A percentile compares a stretch with the other conserved stretches of the same genome.
Conservation (phyloP, 2,113 vertebrate genomes). For the Dissostichus mawsoni region DNA sequence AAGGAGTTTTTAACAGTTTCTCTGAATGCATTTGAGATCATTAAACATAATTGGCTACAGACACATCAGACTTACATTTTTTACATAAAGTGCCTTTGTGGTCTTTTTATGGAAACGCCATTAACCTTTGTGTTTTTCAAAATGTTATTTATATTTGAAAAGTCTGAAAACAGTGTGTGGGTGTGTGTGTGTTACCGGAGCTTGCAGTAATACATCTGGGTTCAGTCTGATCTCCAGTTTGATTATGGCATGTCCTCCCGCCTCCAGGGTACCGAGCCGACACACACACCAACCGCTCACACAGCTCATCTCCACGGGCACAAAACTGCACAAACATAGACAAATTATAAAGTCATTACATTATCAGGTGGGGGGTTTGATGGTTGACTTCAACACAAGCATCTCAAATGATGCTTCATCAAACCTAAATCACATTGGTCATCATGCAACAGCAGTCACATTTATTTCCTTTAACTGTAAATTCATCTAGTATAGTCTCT, state of each 20-base stretch:
- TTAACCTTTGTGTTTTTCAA: not conserved
- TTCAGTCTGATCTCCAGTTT: constrained; percentile 89
- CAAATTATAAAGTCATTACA: too few species aligned
- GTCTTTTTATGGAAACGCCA: not conserved
- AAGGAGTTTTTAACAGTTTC: not conserved
- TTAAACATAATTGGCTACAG: not conserved
- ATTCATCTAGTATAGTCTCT: too few species aligned
- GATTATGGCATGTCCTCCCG: constrained; percentile 87
- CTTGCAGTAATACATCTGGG: constrained; percentile 84
- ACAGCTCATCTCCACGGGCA: constrained; percentile 83
- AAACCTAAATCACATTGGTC: too few species aligned
- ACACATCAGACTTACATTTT: not conserved
- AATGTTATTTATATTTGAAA: too few species aligned
- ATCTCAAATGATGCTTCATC: too few species aligned
- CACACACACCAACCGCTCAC: constrained; percentile 90
- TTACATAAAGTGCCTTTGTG: not conserved
- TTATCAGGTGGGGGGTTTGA: too few species aligned
- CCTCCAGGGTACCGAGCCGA: constrained; percentile 90
- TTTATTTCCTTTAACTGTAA: too few species aligned
- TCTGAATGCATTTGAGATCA: not conserved
- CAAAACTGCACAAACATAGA: constrained; percentile 85
- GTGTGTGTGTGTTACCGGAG: constrained; percentile 63
- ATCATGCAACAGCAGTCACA: too few species aligned
- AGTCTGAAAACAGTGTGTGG: too few species aligned
- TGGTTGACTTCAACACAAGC: too few species aligned